These are phyloP conservation scores for Pentamera pediparva DNA, from an alignment of 53 echinoderm and acorn worm species.

Conservation along the genomic window DNA sequence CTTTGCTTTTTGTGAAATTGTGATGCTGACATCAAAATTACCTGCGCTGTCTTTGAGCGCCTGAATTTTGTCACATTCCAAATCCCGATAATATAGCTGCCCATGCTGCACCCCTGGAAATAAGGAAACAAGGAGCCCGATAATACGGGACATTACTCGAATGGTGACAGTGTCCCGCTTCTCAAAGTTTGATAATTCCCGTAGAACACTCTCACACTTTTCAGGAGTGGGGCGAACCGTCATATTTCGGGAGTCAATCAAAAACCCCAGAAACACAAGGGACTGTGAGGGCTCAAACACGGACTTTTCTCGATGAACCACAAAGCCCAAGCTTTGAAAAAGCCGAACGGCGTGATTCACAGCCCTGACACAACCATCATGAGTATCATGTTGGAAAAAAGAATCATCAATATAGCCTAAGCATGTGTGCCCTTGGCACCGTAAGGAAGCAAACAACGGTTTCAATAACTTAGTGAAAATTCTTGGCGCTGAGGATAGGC, in stretches of 20 bases:
- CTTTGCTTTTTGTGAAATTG: background rate
- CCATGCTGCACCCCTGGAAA: background rate
- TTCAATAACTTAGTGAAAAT: conserved; percentile 50
- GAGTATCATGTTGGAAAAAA: conserved; percentile 7
- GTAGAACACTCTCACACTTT: background rate
- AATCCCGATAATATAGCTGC: background rate
- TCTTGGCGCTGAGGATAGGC: conserved; percentile 35
- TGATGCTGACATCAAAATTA: background rate
- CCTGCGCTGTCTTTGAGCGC: background rate
- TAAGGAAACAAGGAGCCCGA: background rate
- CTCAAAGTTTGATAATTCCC: background rate
- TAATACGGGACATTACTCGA: background rate
- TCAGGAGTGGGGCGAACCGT: conserved; percentile 7
- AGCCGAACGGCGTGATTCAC: background rate
- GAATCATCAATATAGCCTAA: conserved; percentile 47
- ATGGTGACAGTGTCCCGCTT: background rate
- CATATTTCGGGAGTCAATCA: conserved; percentile 25
- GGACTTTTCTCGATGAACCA: conserved; percentile 28
- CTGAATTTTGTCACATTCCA: background rate
- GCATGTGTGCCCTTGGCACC: conserved; percentile 14
- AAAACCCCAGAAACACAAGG: conserved; percentile 33
- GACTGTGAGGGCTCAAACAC: conserved; percentile 9
- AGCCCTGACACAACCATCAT: conserved; percentile 3
- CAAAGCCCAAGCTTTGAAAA: conserved; percentile 10
- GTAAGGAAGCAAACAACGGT: conserved; percentile 27